Percentiles rank a stretch among this genome's conserved stretches.
Evolutionary conservation across 2,888 invertebrate species (phyloP).

Genomic region (Ptychoptera albimana): DNA sequence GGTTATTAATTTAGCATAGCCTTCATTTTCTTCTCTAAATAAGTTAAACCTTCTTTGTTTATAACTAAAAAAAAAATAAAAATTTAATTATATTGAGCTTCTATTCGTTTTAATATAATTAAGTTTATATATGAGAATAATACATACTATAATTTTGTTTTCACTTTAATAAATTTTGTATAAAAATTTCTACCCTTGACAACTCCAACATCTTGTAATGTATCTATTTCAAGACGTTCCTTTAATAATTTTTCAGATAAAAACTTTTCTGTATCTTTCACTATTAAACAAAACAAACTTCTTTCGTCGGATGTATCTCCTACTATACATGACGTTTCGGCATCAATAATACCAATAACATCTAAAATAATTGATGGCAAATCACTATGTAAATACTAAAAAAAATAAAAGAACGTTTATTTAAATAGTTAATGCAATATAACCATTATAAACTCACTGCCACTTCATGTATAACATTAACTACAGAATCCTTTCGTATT

Average conservation of each 20-base stretch:
- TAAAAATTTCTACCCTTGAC: conserved; percentile 80
- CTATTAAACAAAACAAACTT: conserved; percentile 57
- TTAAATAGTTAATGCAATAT: conserved; percentile 4
- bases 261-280: conserved; percentile 66
- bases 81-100: background rate
- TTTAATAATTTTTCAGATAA: conserved; percentile 77
- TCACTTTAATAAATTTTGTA: conserved; percentile 92
- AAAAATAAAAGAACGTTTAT: conserved; percentile 12
- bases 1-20: conserved; percentile 89
- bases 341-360: conserved; percentile 69
- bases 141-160: conserved; percentile 95
- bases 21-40: conserved; percentile 97
- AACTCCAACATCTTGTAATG: conserved; percentile 79
- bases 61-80: conserved; percentile 51
- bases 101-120: background rate
- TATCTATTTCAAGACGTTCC: conserved; percentile 86
- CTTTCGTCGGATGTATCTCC: conserved; percentile 53
- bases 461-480: conserved; percentile 56
- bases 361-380: conserved; percentile 73
- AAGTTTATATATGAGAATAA: background rate
- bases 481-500: conserved; percentile 62
- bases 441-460: conserved; percentile 40
- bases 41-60: conserved; percentile 99
- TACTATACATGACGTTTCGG: conserved; percentile 44
- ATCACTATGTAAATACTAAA: conserved; percentile 58